phyloP scores from a whole-genome alignment of 1,140 invertebrate species.

The Drosophila pseudoananassae region DNA sequence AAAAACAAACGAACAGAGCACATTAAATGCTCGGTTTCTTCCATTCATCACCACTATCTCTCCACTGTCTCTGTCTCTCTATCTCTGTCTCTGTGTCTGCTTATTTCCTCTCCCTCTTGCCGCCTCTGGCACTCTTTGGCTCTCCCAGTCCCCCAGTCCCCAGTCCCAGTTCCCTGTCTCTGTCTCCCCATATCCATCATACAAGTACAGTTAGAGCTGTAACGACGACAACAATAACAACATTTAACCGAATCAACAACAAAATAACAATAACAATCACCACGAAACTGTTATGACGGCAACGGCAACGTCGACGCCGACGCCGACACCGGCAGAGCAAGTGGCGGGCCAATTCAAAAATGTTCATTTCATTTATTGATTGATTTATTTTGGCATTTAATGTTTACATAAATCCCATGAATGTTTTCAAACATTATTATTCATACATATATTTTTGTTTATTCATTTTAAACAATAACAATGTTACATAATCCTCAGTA shows the following conservation, averaged over 20 bases:
- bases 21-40: conserved; percentile 18
- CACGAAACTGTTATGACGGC: conserved; percentile 5
- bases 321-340: too few relatives aligned
- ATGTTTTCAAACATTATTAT: too few relatives aligned
- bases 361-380: too few relatives aligned
- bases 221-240: conserved; percentile 22
- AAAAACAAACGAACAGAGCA: conserved; percentile 7
- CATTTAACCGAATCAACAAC: neutral
- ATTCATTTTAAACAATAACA: too few relatives aligned
- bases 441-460: too few relatives aligned
- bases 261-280: conserved; percentile 10
- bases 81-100: neutral
- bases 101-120: neutral
- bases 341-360: too few relatives aligned
- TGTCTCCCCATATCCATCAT: conserved; percentile 14
- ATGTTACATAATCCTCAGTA: too few relatives aligned
- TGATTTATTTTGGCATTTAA: too few relatives aligned
- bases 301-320: too few relatives aligned
- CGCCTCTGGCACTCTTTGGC: neutral
- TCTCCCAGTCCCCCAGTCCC: neutral
- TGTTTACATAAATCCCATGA: too few relatives aligned
- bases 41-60: conserved; percentile 20
- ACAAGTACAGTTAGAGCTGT: conserved; percentile 45
- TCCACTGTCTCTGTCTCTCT: conserved; percentile 5
- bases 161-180: neutral